Base-by-base conservation (phyloP, 2,888 invertebrate genomes). In the Athrips mouffetella region DNA sequence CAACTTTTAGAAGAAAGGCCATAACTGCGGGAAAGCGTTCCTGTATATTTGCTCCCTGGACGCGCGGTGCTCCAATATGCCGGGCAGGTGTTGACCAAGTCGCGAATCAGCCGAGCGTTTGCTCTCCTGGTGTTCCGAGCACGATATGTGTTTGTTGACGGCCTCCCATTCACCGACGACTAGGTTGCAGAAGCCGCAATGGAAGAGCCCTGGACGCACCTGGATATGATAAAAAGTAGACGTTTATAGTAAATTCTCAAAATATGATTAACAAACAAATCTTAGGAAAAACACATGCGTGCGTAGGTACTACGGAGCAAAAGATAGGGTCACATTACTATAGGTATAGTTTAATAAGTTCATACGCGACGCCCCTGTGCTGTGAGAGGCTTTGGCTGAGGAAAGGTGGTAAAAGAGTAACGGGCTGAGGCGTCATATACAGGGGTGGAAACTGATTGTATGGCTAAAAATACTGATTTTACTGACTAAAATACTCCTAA, bases 141-240 rank as follows among this genome's bases (percentile, higher is more conserved):
- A 63, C 5, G 58, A 50, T 2, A 77, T 55, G 41, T 78, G 78
- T 1, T 33, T 41, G 3, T 48, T 21, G 25, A 72, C 50, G 3
- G 52, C 52, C 0, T 39, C 39, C 67, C 66, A 66, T 3, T 50
- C 41, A 0, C 47, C 44, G 0, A 63, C 27, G 2, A 71, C 21
- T 2, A 67, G 40, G 50, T 76, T 62, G 53, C 79, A 79, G 53
- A 35, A 70, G 0, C 69, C 78, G 39, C 79, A 78, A 55, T 80
- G 79, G 51, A 55, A 76, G 5, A 60, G n/a, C 0, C 51, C 62
- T 0, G 59, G 48, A 0, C 62, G 64, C 8, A 74, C 54, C 78
- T 78, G 52, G 11, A 52, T 27, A n/a, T n/a, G 10, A 27, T 3
- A 27, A 2, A n/a, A 27, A 10, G 33, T 2, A 33, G 16, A 15